phyloP scores from a whole-genome alignment of 2,113 vertebrate species.

The Gopherus flavomarginatus region DNA sequence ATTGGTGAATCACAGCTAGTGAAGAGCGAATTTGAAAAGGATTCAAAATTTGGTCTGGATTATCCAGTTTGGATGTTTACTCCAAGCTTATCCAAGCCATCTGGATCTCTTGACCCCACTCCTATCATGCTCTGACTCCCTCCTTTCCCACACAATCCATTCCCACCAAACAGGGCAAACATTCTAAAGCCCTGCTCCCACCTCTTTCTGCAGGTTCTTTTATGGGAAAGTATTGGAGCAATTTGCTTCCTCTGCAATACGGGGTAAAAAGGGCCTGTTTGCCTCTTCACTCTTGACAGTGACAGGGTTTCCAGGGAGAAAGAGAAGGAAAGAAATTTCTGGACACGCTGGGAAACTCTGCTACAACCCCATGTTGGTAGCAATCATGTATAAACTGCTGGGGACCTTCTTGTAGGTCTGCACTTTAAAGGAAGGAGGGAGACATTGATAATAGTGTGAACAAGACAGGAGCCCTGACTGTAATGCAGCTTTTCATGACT shows the following conservation, averaged over 20 bases:
- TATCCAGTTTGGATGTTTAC: neutral
- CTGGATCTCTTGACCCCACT: neutral
- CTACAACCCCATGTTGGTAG: neutral
- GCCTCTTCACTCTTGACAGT: neutral
- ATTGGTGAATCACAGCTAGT: neutral
- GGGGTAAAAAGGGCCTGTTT: neutral
- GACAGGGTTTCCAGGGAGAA: neutral
- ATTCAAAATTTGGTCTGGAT: neutral
- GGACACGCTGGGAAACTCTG: neutral
- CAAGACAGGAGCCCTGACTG: neutral
- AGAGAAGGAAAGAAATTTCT: neutral
- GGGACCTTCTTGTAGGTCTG: neutral
- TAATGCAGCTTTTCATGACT: neutral
- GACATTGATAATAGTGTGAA: neutral
- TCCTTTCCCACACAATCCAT: neutral
- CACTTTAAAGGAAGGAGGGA: neutral
- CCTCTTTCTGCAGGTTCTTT: neutral
- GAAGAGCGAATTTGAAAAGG: neutral
- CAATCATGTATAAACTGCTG: neutral
- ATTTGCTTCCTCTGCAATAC: neutral
- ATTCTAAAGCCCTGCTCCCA: neutral
- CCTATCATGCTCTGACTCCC: neutral
- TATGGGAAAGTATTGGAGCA: neutral
- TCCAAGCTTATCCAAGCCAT: neutral
- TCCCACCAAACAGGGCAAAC: neutral